phyloP scores from a whole-genome alignment of 1,140 invertebrate genomes.

The Druon quercuslanigerum region DNA sequence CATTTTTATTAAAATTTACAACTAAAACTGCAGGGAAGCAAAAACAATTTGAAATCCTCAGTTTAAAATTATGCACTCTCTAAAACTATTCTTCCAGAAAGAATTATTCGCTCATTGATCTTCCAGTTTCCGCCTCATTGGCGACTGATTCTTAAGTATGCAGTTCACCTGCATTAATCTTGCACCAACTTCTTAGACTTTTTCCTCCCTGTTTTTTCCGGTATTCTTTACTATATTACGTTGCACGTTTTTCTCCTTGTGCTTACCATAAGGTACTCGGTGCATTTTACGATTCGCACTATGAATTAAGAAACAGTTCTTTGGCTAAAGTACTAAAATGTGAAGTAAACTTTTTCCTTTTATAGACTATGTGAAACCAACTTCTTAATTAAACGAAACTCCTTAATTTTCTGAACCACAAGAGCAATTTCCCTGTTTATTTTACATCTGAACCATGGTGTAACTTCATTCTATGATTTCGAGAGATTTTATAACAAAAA shows the following conservation, averaged over 20 bases:
- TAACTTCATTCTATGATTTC: neutral
- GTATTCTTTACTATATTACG: neutral
- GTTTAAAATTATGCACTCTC: too few species aligned
- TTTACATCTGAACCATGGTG: neutral
- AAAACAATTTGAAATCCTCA: too few species aligned
- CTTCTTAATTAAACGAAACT: conserved; percentile 17
- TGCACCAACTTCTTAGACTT: conserved; percentile 21
- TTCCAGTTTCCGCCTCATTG: conserved; percentile 20
- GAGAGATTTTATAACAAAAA: too few species aligned
- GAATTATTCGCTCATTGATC: conserved; percentile 27
- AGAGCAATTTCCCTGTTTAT: conserved; percentile 17
- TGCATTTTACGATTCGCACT: conserved; percentile 25
- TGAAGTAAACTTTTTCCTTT: conserved; percentile 17
- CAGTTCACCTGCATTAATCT: conserved; percentile 26
- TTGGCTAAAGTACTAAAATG: conserved; percentile 13
- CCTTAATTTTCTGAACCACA: conserved; percentile 18
- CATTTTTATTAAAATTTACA: too few species aligned
- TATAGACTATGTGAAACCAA: conserved; percentile 22
- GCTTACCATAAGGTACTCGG: conserved; percentile 23
- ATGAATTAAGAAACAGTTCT: conserved; percentile 14
- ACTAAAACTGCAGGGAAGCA: too few species aligned
- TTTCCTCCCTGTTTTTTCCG: conserved; percentile 1
- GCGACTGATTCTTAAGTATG: conserved; percentile 20
- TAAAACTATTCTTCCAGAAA: conserved; percentile 17
- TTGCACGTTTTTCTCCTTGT: neutral